Base-by-base conservation (phyloP, 2,113 vertebrate genomes). In the Colossoma macropomum region DNA sequence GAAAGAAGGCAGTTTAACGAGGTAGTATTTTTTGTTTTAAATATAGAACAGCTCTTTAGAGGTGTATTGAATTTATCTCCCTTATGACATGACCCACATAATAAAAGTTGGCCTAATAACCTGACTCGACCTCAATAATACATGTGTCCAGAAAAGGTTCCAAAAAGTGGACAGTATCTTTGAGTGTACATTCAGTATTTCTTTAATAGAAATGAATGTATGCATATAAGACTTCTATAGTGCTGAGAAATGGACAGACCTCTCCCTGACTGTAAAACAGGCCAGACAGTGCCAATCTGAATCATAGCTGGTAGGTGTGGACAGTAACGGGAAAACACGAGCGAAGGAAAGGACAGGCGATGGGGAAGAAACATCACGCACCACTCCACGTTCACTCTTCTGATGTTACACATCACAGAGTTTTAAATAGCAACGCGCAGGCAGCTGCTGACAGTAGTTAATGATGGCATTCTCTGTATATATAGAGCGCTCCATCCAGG, bases 401-500 rank as follows among this genome's bases (percentile, higher is more conserved):
- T 87, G 86, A 92, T 82, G 89, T 92, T 89, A 90, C 91, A 92
- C 86, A 90, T 92, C 86, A 56, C 65, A 75, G 84, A 10, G 77
- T 81, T 87, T 84, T 88, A 93, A 94, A 93, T 92, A 93, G 90
- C 52, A 77, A 32, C 0, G 41, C 8, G 27, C 56, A 76, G 82
- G 83, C 86, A 90, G 87, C 87, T 88, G 88, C 86, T 88, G 84
- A 93, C 90, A 91, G 90, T 11, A 68, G 88, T 89, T 90, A 89
- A 86, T 75, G 88, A 90, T 86, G 79, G 86, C 80, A 82, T 87
- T 86, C 70, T 75, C 76, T 68, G 68, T 87, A 89, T 88, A 88
- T 77, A 90, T 86, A 87, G 86, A 72, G 30, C 72, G 48, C 77
- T 70, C 73, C 21, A 60, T 83, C 45, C 76, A 81, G 63, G 85